phyloP scores from a whole-genome alignment of 2,113 vertebrate genomes.

The Colius striatus region DNA sequence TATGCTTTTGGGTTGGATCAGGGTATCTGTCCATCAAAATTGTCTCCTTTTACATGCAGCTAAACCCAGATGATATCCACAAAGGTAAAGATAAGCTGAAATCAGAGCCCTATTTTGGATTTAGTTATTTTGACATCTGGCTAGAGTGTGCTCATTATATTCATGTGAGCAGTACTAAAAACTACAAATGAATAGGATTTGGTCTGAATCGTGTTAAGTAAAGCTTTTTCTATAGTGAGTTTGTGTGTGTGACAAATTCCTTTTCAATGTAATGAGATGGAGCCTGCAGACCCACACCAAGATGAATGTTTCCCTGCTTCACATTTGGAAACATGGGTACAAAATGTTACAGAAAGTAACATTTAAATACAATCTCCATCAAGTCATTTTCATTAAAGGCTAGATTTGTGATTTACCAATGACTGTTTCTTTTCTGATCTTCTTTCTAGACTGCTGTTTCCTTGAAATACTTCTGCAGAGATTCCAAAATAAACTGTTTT shows the following conservation, averaged over 20 bases:
- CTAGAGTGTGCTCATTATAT: neutral
- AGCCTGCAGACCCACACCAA: neutral
- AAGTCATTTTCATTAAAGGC: neutral
- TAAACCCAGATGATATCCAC: neutral
- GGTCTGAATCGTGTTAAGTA: neutral
- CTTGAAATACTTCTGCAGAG: neutral
- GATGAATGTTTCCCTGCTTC: neutral
- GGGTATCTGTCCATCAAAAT: neutral
- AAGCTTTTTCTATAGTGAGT: neutral
- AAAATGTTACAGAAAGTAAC: neutral
- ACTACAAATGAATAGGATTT: neutral
- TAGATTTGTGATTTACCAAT: neutral
- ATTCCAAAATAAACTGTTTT: neutral
- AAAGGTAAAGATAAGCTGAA: neutral
- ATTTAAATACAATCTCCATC: neutral
- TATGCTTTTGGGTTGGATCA: neutral
- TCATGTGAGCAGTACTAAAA: neutral
- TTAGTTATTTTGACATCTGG: neutral
- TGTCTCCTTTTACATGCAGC: neutral
- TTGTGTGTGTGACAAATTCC: neutral
- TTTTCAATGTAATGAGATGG: neutral
- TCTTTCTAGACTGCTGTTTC: neutral
- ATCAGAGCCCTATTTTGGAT: neutral
- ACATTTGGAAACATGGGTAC: neutral
- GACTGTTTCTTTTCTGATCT: neutral